Evolutionary conservation across 2,888 invertebrate genomes (phyloP).

Genomic region (Limnephilus rhombicus): DNA sequence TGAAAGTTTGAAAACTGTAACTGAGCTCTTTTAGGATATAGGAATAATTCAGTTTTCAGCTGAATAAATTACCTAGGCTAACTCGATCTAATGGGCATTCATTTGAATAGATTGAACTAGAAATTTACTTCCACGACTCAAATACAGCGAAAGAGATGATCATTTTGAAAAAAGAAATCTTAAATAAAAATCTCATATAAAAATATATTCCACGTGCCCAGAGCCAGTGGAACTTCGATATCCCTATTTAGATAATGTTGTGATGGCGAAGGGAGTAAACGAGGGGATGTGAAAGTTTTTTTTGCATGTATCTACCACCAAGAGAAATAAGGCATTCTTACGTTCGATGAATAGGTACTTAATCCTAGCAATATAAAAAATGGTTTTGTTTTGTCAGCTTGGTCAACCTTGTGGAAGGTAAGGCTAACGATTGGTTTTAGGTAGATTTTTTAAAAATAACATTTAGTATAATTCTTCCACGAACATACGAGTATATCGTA

Average conservation of each 20-base stretch:
- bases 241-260: neutral
- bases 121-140: neutral
- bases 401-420: too few relatives aligned
- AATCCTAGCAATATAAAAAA: too few relatives aligned
- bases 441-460: too few relatives aligned
- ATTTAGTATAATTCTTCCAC: too few relatives aligned
- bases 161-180: neutral
- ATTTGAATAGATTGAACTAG: neutral
- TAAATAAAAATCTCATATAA: neutral
- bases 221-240: neutral
- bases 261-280: neutral
- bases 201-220: neutral
- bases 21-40: neutral
- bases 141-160: neutral
- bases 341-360: too few relatives aligned
- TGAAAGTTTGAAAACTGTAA: neutral
- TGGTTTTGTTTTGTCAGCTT: too few relatives aligned
- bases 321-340: too few relatives aligned
- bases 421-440: too few relatives aligned
- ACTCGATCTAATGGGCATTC: neutral
- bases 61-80: neutral
- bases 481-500: too few relatives aligned
- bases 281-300: neutral
- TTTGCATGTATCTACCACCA: too few relatives aligned
- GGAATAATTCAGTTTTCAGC: constrained; percentile 12